Evolutionary conservation across 1,140 invertebrate genomes (phyloP), one percentile per base, ranked within the genome.

Genomic region (Papilio machaon): DNA sequence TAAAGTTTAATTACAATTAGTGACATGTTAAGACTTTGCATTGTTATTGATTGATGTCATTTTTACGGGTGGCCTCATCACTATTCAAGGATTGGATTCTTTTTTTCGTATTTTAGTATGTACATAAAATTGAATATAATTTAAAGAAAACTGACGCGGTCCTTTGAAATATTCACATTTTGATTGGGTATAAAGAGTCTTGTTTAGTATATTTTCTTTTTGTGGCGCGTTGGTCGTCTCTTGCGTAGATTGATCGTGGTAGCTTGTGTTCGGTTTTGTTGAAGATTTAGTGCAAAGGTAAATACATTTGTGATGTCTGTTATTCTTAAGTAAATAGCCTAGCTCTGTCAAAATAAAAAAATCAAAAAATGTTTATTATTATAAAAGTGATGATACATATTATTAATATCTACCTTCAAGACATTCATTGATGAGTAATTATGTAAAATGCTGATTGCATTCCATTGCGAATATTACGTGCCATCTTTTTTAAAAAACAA

Each of bases 1-100:
- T 47, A 43, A 79, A 78, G 6, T 58, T 80, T 82, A 78, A 83
- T 73, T 79, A 74, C 67, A 58, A 77, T 70, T 70, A n/a, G 30
- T 79, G 64, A 73, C 73, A 67, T 79, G 80, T 11, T 35, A 78
- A 47, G 58, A 81, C 79, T 73, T 80, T 85, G 81, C 83, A 85
- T 89, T 91, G 87, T 91, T 91, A 92, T 92, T 91, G 89, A 92
- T 92, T 92, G 88, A 90, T 91, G 87, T 88, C 88, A 90, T 89
- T 87, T 80, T 83, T 80, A 85, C 84, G 86, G 88, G 85, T 87
- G 86, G 88, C 84, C 85, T 84, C 82, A 85, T 87, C 83, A 78
- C 82, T 81, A 81, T 79, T 83, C 77, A 79, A 67, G 77, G 54
- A 79, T 64, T 64, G 60, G 54, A 17, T 83, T 85, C 85, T 86